phyloP scores from a whole-genome alignment of 2,888 invertebrate species.

The Amiota communis region DNA sequence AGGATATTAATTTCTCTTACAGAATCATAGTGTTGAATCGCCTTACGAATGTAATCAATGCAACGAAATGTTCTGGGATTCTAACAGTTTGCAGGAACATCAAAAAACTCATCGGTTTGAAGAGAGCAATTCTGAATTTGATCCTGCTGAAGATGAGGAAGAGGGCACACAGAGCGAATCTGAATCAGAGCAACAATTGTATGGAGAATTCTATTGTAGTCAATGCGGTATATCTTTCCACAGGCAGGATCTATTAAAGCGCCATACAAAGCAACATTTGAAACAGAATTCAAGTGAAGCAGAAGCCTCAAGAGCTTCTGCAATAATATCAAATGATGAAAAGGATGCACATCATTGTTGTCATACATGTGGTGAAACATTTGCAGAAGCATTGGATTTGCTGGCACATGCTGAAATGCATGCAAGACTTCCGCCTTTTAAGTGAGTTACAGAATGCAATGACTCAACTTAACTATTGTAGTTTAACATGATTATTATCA shows the following conservation, averaged over 20 bases:
- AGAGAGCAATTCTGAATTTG: constrained; percentile 73
- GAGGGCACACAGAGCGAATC: constrained; percentile 75
- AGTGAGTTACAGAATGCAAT: constrained; percentile 57
- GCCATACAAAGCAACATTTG: constrained; percentile 78
- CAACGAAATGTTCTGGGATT: constrained; percentile 87
- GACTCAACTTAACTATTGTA: not conserved
- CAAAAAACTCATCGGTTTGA: constrained; percentile 77
- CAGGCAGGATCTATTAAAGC: constrained; percentile 81
- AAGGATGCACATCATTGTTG: constrained; percentile 77
- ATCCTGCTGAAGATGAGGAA: constrained; percentile 71
- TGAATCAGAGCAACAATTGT: constrained; percentile 73
- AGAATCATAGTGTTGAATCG: constrained; percentile 86
- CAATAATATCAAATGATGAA: constrained; percentile 49
- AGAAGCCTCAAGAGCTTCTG: not conserved
- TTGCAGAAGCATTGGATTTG: constrained; percentile 83
- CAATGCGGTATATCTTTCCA: constrained; percentile 87
- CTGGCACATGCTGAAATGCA: constrained; percentile 87
- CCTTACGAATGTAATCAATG: constrained; percentile 86
- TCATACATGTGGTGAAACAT: constrained; percentile 85
- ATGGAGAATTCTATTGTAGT: constrained; percentile 79
- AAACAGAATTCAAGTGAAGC: constrained; percentile 42
- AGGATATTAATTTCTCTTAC: not conserved
- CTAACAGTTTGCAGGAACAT: constrained; percentile 77
- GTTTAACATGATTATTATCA: not conserved
- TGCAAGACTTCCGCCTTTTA: constrained; percentile 77